Conservation (phyloP, 2,797 vertebrate species). For the Hippopotamyrus pictus region DNA sequence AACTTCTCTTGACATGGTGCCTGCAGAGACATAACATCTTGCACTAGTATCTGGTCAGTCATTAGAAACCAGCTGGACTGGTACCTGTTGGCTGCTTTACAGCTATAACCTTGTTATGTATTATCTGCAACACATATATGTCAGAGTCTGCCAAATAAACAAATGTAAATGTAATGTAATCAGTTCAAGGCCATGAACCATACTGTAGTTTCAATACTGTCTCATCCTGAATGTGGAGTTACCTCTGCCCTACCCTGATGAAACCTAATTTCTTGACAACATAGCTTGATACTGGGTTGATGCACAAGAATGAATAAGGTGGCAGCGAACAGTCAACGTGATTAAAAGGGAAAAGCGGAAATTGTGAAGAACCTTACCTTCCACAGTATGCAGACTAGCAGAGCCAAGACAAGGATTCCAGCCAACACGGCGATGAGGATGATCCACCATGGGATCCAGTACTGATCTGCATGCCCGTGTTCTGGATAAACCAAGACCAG, state of each 20-base stretch:
- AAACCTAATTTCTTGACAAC: neutral
- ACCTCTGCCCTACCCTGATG: neutral
- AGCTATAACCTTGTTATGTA: neutral
- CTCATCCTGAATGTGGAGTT: neutral
- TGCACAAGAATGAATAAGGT: neutral
- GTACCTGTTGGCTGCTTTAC: neutral
- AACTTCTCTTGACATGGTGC: neutral
- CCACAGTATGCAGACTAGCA: conserved; percentile 78
- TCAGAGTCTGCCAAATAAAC: conserved; percentile 14
- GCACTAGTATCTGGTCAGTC: neutral
- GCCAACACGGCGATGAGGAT: conserved; percentile 77
- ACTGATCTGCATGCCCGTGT: conserved; percentile 58
- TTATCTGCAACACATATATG: neutral
- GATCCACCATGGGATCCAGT: conserved; percentile 82
- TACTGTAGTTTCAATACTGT: neutral
- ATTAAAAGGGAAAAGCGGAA: neutral
- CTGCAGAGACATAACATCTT: neutral
- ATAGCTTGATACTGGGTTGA: neutral
- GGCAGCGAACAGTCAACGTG: neutral
- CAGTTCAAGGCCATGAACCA: neutral
- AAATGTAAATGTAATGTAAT: conserved; percentile 1
- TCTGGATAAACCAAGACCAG: conserved; percentile 81
- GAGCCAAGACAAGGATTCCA: conserved; percentile 71
- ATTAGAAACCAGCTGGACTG: neutral
- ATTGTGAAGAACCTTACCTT: conserved; percentile 65